Evolutionary conservation across 2,888 invertebrate species (phyloP), one percentile per base, ranked within the genome.

Genomic region (Diabrotica balteata): DNA sequence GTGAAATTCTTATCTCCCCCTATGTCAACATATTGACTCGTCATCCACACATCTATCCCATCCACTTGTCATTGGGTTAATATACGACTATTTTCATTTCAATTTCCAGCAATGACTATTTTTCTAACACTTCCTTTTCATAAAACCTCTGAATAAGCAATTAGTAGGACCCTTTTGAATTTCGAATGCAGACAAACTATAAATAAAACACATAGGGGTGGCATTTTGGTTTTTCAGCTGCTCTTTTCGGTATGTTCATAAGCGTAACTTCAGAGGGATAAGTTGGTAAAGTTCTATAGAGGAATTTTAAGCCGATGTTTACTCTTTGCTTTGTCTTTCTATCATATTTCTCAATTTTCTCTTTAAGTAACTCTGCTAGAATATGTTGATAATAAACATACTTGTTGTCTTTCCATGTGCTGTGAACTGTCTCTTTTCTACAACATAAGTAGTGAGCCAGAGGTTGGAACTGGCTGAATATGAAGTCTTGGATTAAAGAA

Each of bases 211-310:
- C 52, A 66, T 54, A 63, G 54, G 64, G 64, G 66, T 66, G 68
- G 67, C 50, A 55, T 66, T 61, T 68, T 71, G 62, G 54, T 66
- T 64, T 67, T 67, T 68, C 71, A 71, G 71, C 71, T 68, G 70
- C 63, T 45, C 22, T 58, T 45, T 45, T 55, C 55, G 54, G 22
- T 8, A 32, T 49, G 2, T 11, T 57, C 55, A 57, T 57, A 45
- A 57, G 55, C 55, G 55, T 57, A 57, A 7, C 17, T 32, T 32
- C 32, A 32, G 32, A 32, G 32, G 32, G 32, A 32, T 32, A 5
- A 32, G 4, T 32, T 32, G 32, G 1, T 32, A 32, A 32, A 32
- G 32, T 32, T 4, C 1, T 32, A 32, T 32, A 32, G 32, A 32
- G 32, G 32, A 32, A 0, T 32, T 1, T 32, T 17, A 17, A 17